Base-by-base conservation (phyloP, 2,113 vertebrate species). In the Lasiurus cinereus region DNA sequence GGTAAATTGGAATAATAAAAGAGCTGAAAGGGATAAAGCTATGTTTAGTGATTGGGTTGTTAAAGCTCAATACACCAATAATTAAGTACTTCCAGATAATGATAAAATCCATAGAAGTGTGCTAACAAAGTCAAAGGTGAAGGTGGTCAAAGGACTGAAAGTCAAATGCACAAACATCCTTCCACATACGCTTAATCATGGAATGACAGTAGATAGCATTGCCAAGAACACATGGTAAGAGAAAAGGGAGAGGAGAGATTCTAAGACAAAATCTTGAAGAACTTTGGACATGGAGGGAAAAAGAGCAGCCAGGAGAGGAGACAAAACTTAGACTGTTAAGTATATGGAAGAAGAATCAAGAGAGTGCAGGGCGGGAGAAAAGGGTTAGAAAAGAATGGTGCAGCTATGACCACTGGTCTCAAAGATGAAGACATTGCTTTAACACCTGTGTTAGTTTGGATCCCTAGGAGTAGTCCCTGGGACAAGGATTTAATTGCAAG, bases 401-500 rank as follows among this genome's bases (percentile, higher is more conserved):
- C 16, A 83, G 21, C 2, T 8, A 8, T 22, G 48, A 33, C 46
- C 22, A 10, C 84, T 29, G 14, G 4, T 22, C 56, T 67, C 54
- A 29, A 48, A 92, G 59, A 70, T 43, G 36, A 19, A 93, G 70
- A 8, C 59, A 13, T 11, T 2, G 7, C 22, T 33, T 69, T 33
- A 67, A 48, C 31, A 67, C 27, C 2, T 83, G 27, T 24, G 6
- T 59, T 50, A 11, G 8, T 74, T 79, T 90, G 66, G 19, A 19
- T 54, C 18, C 21, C 39, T 67, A 84, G 9, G 33, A 50, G 31
- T 59, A 48, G 21, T 22, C 43, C 31, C 19, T 83, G 64, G 29
- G 19, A 93, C 24, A 73, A 59, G 22, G 39, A 79, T 59, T 90
- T 96, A 86, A 82, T 66, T 46, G 14, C 39, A 84, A 79, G 33